Percentiles rank a stretch among this genome's conserved stretches.
Conservation (phyloP, 2,113 vertebrate genomes). For the Apteryx owenii region DNA sequence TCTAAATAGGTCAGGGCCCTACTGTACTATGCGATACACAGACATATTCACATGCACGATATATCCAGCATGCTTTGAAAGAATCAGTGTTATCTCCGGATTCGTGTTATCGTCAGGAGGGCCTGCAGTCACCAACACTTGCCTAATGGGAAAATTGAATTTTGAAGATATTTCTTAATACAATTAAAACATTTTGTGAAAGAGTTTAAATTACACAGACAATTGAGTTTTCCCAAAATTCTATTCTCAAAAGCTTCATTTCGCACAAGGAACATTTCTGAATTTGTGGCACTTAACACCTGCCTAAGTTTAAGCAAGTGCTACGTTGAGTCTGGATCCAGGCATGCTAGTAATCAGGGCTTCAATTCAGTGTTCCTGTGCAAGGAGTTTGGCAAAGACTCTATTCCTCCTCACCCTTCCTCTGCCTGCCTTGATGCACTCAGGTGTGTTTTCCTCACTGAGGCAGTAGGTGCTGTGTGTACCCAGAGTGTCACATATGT, state of each 20-base stretch:
- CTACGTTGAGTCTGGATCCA: not conserved
- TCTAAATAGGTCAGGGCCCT: conserved; percentile 28
- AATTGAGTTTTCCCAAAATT: not conserved
- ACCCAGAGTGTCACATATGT: not conserved
- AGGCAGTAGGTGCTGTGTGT: not conserved
- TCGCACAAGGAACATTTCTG: not conserved
- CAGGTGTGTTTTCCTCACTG: fast-evolving
- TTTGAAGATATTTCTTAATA: not conserved
- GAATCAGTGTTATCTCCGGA: not conserved
- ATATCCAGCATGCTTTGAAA: not conserved
- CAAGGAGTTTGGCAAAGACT: not conserved
- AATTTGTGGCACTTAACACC: not conserved
- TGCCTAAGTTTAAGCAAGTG: not conserved
- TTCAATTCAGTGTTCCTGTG: fast-evolving
- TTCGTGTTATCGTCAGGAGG: not conserved
- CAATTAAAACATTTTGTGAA: not conserved
- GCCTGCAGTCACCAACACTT: not conserved
- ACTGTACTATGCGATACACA: not conserved
- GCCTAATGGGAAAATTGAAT: not conserved
- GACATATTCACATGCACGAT: not conserved
- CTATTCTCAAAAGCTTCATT: not conserved
- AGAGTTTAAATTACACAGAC: not conserved
- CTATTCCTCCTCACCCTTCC: not conserved
- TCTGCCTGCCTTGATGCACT: not conserved
- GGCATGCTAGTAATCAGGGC: not conserved